These are phyloP conservation scores for Dicycla oo DNA, from an alignment of 2,888 invertebrate genomes.

Conservation along the genomic window DNA sequence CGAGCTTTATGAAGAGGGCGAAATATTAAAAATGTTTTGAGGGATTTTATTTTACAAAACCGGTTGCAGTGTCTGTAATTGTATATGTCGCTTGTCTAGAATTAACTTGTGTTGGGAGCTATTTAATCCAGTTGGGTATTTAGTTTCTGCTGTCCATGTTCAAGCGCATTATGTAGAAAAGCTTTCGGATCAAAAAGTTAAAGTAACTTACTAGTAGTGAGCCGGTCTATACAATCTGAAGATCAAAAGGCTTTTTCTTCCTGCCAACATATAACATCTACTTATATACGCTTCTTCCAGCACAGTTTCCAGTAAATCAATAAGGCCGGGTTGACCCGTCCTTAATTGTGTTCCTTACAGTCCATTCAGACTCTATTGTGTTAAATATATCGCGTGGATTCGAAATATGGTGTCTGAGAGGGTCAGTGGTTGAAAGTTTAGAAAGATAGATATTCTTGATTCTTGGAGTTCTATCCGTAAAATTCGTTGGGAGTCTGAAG, in stretches of 20 bases:
- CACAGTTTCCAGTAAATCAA: constrained; percentile 51
- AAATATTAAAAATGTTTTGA: constrained; percentile 35
- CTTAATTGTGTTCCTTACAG: constrained; percentile 50
- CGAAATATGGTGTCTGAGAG: constrained; percentile 8
- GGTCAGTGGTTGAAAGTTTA: constrained; percentile 17
- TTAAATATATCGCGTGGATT: constrained; percentile 43
- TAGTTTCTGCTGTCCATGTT: neutral
- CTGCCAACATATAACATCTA: neutral
- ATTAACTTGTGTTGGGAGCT: neutral
- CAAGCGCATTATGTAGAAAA: neutral
- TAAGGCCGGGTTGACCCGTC: constrained; percentile 42
- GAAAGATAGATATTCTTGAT: constrained; percentile 21
- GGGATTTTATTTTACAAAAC: constrained; percentile 2
- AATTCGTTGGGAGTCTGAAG: neutral
- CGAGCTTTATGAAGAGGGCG: constrained; percentile 26
- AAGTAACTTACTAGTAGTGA: neutral
- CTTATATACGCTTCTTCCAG: neutral
- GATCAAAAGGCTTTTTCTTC: neutral
- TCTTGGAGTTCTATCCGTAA: neutral
- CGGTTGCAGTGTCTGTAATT: neutral
- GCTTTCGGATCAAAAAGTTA: neutral
- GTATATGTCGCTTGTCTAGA: neutral
- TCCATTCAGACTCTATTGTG: constrained; percentile 58
- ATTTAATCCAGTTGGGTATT: neutral
- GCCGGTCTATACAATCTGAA: neutral